Base-by-base conservation (phyloP, 2,888 invertebrate species). In the Cloeon dipterum region DNA sequence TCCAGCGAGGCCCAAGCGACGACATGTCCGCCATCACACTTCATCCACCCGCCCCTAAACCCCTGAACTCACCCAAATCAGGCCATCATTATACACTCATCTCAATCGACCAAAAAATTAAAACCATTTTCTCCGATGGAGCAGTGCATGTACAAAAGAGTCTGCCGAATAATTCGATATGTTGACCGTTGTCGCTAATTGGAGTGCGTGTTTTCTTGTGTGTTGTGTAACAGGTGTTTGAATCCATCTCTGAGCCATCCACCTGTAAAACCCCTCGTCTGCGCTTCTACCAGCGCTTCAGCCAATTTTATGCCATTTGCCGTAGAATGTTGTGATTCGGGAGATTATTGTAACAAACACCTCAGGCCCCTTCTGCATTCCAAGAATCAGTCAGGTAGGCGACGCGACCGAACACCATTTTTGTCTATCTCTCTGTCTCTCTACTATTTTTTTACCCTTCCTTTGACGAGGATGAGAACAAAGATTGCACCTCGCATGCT, bases 271-370 rank as follows among this genome's bases (percentile, higher is more conserved):
- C 75, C 77, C 59, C 68, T 79, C 68, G 66, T 74, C 67, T 81
- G 81, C 68, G 71, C 74, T 63, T 67, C 70, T 59, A 69, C 73
- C 60, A 69, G 68, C 62, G 65, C 66, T n/a, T n/a, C n/a, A n/a
- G n/a, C n/a, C n/a, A n/a, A 62, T 65, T 66, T 62, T 76, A 75
- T 65, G 70, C 70, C 74, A 50, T 72, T 75, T 67, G 70, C 70
- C 63, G 74, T 78, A 65, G 66, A 70, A 57, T 82, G 81, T 72
- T 82, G 82, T 70, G 70, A 71, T 58, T 63, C 71, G 53, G 64
- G 67, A 64, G 52, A 56, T 48, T 72, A 70, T 70, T 79, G 79
- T 70, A 79, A 79, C 65, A 65, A 60, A 52, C 62, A 66, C 51
- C 66, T 77, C 60, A 66, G 61, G 55, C 70, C 75, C 56, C 65